Conservation (phyloP, 2,113 vertebrate species). For the Scophthalmus maximus region DNA sequence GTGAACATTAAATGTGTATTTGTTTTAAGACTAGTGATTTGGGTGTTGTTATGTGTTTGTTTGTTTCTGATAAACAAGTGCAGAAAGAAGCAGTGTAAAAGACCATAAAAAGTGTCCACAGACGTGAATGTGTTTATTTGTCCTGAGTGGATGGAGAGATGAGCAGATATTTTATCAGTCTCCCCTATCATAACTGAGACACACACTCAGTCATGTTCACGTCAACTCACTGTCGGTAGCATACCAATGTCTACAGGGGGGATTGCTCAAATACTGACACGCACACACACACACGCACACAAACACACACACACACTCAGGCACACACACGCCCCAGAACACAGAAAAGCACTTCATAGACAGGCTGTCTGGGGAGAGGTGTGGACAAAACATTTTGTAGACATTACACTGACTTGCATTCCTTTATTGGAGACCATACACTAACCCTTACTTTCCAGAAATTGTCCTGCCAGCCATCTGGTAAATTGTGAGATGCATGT, state of each 20-base stretch:
- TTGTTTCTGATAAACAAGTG: slow-evolving; percentile 3
- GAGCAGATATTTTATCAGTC: slow-evolving; percentile 46
- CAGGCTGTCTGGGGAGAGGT: slow-evolving; percentile 70
- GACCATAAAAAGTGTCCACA: slow-evolving; percentile 4
- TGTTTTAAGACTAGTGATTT: too few relatives aligned
- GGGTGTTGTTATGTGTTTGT: background rate
- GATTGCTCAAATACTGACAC: slow-evolving; percentile 32
- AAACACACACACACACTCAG: slow-evolving; percentile 32
- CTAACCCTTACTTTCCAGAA: too few relatives aligned
- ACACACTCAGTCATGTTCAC: slow-evolving; percentile 66
- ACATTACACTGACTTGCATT: too few relatives aligned
- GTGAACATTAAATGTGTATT: too few relatives aligned
- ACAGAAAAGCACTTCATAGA: slow-evolving; percentile 80
- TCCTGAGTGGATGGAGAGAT: slow-evolving; percentile 18
- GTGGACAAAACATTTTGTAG: slow-evolving; percentile 72
- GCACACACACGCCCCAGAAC: slow-evolving; percentile 53
- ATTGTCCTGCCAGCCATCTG: too few relatives aligned
- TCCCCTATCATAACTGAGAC: slow-evolving; percentile 75
- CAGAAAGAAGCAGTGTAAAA: background rate
- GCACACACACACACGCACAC: slow-evolving; percentile 9
- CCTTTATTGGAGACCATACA: too few relatives aligned
- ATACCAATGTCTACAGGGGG: slow-evolving; percentile 63
- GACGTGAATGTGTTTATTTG: slow-evolving; percentile 25
- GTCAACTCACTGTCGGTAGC: slow-evolving; percentile 69
- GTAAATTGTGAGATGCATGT: too few relatives aligned